phyloP scores from a whole-genome alignment of 1,140 invertebrate species.

The Zaprionus taronus region DNA sequence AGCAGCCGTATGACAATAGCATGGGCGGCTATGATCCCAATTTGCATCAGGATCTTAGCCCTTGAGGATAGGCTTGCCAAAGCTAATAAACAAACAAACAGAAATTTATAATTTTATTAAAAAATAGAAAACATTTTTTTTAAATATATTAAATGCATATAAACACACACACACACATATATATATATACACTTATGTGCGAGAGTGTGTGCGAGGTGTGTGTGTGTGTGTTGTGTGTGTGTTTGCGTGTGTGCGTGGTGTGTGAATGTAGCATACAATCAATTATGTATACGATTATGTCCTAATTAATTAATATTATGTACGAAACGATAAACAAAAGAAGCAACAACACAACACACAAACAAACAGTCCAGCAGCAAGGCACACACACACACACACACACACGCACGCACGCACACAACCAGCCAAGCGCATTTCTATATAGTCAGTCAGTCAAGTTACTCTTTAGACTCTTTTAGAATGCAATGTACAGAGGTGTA shows the following conservation, averaged over 20 bases:
- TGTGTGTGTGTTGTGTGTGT: slow-evolving; percentile 12
- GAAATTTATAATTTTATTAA: slow-evolving; percentile 27
- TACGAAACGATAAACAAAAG: slow-evolving; percentile 12
- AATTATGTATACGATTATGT: slow-evolving; percentile 59
- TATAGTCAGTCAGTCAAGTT: too few species aligned
- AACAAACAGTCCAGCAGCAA: slow-evolving; percentile 15
- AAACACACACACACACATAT: slow-evolving; percentile 6
- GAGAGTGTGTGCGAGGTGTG: slow-evolving; percentile 8
- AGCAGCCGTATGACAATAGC: slow-evolving; percentile 92
- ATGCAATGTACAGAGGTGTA: too few species aligned
- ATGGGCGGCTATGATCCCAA: slow-evolving; percentile 94
- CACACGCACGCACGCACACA: slow-evolving; percentile 7
- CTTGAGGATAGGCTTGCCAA: slow-evolving; percentile 83
- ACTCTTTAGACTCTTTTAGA: too few species aligned
- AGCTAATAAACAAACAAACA: slow-evolving; percentile 22
- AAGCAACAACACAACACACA: slow-evolving; percentile 13
- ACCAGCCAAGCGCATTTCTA: background rate
- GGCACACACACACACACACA: slow-evolving; percentile 12
- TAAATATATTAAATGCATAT: slow-evolving; percentile 14
- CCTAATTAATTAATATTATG: slow-evolving; percentile 43
- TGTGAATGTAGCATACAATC: slow-evolving; percentile 44
- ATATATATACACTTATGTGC: background rate
- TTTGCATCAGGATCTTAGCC: slow-evolving; percentile 92
- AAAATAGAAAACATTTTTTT: slow-evolving; percentile 37
- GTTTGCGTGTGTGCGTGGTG: slow-evolving; percentile 12